Conservation (phyloP, 2,888 invertebrate genomes). For the Formica aserva region DNA sequence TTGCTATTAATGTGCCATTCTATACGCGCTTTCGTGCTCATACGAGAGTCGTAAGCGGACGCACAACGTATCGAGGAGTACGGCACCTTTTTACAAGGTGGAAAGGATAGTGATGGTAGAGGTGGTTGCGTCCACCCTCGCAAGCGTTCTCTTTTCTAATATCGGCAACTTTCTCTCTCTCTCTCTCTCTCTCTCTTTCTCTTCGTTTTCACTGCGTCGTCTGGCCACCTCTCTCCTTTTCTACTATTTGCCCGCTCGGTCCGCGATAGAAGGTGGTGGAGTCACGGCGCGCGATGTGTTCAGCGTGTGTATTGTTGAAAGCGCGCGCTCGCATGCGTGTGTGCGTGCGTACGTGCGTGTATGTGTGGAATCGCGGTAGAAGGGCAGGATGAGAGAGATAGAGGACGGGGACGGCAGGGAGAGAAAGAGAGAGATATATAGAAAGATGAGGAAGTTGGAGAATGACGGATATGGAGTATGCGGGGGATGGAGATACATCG, state of each 20-base stretch:
- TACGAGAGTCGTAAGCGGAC: constrained; percentile 48
- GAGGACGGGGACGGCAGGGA: background rate
- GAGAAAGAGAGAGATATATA: too few relatives aligned
- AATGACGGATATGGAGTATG: constrained; percentile 45
- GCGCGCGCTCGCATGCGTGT: constrained; percentile 32
- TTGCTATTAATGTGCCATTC: constrained; percentile 27
- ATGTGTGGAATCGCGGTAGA: constrained; percentile 32
- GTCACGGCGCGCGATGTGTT: constrained; percentile 62
- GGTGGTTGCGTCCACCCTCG: constrained; percentile 57
- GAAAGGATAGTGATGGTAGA: constrained; percentile 40
- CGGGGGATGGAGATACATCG: constrained; percentile 78
- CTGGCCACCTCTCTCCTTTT: constrained; percentile 54
- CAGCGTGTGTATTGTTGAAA: constrained; percentile 41
- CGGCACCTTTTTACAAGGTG: constrained; percentile 59
- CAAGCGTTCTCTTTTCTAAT: constrained; percentile 22
- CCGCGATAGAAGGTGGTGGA: constrained; percentile 73
- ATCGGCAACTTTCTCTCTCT: background rate
- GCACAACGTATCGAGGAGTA: constrained; percentile 29
- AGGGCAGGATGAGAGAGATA: constrained; percentile 9
- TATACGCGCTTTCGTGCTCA: constrained; percentile 8
- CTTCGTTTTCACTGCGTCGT: background rate
- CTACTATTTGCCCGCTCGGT: constrained; percentile 66
- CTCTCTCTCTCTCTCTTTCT: constrained; percentile 27
- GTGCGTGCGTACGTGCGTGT: background rate
- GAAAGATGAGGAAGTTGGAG: constrained; percentile 35